These are phyloP conservation scores for Poecilia wingei DNA, from an alignment of 2,797 vertebrate genomes.

Conservation along the genomic window DNA sequence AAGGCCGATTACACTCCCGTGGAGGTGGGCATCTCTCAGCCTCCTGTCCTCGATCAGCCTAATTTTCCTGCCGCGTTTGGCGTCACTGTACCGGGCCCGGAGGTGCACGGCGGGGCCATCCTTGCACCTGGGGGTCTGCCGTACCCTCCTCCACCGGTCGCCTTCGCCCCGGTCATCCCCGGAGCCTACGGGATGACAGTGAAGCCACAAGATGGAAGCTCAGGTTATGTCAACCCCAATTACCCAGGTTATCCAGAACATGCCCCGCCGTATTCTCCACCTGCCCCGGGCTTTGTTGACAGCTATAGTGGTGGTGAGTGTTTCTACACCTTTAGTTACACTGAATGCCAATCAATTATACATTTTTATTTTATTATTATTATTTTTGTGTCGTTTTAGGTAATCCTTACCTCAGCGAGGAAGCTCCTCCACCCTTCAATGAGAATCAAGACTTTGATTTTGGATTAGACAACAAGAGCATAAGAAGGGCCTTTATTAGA, in stretches of 20 bases:
- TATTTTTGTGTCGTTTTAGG: constrained; percentile 42
- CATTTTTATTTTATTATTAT: constrained; percentile 12
- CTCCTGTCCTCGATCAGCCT: constrained; percentile 10
- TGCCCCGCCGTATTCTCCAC: constrained; percentile 41
- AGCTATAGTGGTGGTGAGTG: constrained; percentile 22
- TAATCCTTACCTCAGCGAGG: constrained; percentile 79
- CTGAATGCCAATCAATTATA: background rate
- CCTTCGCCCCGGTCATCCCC: constrained; percentile 33
- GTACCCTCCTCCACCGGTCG: constrained; percentile 52
- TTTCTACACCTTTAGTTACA: background rate
- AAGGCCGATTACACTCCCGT: constrained; percentile 34
- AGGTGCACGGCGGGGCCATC: constrained; percentile 25
- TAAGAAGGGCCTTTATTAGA: constrained; percentile 89
- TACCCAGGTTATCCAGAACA: background rate
- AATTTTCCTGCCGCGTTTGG: constrained; percentile 40
- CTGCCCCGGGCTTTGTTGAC: constrained; percentile 22
- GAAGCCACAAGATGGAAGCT: constrained; percentile 26
- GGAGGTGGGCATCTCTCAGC: constrained; percentile 14
- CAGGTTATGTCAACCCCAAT: constrained; percentile 45
- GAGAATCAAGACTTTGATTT: constrained; percentile 87
- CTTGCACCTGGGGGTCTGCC: constrained; percentile 32
- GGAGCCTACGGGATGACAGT: constrained; percentile 30
- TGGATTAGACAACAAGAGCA: constrained; percentile 86
- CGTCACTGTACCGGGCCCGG: constrained; percentile 7
- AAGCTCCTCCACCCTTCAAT: constrained; percentile 86